Base-by-base conservation (phyloP, 2,888 invertebrate genomes). In the Trissolcus japonicus region DNA sequence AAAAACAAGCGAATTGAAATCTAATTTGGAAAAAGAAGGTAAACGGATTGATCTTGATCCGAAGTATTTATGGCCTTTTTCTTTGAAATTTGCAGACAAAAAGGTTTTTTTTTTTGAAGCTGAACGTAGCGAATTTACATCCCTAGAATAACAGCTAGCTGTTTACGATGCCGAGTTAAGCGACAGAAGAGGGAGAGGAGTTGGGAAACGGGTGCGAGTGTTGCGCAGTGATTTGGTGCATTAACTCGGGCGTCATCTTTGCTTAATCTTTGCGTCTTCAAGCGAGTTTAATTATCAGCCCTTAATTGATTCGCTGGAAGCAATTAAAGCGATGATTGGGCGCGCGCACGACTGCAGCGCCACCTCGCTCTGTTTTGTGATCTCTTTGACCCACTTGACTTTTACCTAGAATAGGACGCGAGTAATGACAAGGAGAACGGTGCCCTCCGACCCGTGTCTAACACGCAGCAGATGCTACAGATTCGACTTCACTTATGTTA, bases 371-470 rank as follows among this genome's bases (percentile, higher is more conserved):
- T 57, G 59, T 68, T 67, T 61, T 54, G 62, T 76, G 68, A 74
- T 79, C 54, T 81, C 84, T 85, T 87, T 87, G 86, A 87, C 87
- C 86, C 87, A 87, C 87, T 88, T 87, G 87, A 87, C 87, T 85
- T 83, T 75, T 79, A 81, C 73, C 80, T 69, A 81, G 81, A 81
- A 81, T 83, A 82, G 81, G 82, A 86, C 80, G 83, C 83, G 80
- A 82, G 83, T 86, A 86, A 85, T 85, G 86, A 86, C 84, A 84
- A 80, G 80, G 85, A 83, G 83, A 84, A 80, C 81, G 81, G 85
- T 89, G 88, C 86, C 87, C 88, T 85, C 75, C 86, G 89, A 89
- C 84, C 89, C 89, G 89, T 89, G 83, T 86, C 89, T 89, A 89
- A 89, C 87, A 83, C 81, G 86, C 79, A 88, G 87, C 89, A 89